Conservation (phyloP, 2,888 invertebrate genomes). For the Sinotaia quadrata region DNA sequence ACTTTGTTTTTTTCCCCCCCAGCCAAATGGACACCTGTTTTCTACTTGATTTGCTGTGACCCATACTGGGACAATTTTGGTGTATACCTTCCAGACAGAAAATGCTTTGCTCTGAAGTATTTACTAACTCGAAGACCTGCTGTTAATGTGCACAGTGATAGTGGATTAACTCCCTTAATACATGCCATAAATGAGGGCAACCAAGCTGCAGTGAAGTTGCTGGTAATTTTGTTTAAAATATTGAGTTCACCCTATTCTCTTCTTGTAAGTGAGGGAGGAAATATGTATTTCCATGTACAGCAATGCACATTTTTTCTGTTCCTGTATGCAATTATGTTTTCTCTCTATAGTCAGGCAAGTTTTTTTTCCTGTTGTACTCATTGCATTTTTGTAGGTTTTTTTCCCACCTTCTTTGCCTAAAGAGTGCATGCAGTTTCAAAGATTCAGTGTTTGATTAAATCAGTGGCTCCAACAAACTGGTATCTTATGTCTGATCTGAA, state of each 20-base stretch:
- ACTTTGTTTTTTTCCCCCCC: background rate
- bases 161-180: conserved; percentile 58
- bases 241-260: background rate
- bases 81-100: background rate
- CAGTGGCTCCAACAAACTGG: too few relatives aligned
- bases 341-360: too few relatives aligned
- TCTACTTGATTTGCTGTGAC: conserved; percentile 10
- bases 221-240: conserved; percentile 22
- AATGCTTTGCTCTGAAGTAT: conserved; percentile 6
- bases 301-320: too few relatives aligned
- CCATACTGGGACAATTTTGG: background rate
- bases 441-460: too few relatives aligned
- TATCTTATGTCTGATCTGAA: too few relatives aligned
- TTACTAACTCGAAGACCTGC: conserved; percentile 33
- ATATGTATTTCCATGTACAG: too few relatives aligned
- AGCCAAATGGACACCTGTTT: conserved; percentile 20
- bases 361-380: too few relatives aligned
- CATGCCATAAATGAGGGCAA: conserved; percentile 45
- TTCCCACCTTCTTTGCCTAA: too few relatives aligned
- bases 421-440: too few relatives aligned
- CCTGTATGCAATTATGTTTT: too few relatives aligned
- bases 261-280: too few relatives aligned
- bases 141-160: conserved; percentile 43
- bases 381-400: too few relatives aligned
- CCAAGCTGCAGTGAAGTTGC: conserved; percentile 1